Base-by-base conservation (phyloP, 2,888 invertebrate genomes). In the Sphaeridia pumilis region DNA sequence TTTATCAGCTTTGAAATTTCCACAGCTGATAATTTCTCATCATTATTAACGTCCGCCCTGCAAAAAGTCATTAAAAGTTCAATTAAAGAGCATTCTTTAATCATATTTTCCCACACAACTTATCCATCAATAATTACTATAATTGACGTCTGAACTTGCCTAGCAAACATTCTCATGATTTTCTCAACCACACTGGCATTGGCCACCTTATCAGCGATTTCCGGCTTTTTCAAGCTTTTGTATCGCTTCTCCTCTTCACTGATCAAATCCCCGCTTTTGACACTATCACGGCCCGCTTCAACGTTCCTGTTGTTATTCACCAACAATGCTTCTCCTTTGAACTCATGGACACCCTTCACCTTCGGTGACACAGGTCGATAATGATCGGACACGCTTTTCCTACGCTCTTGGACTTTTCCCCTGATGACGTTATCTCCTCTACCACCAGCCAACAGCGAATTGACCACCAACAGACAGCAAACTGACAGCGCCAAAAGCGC, bases 1-100 rank as follows among this genome's bases (percentile, higher is more conserved):
- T 81, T 76, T 27, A 84, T 83, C 75, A 81, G 82, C 59, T 74
- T 72, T 1, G 80, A 75, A 49, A 83, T 65, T 68, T 83, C 83
- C 59, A 75, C 76, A 21, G 78, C 75, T 58, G 76, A 77, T 43
- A 83, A 66, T 43, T 74, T 72, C 3, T 72, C 70, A 65, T 80
- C 78, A 36, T 71, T 71, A 66, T 81, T 75, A 14, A 69, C 70
- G 66, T 83, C 82, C 4, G 81, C 82, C 58, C 80, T 80, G 42
- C 57, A 47, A 20, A 38, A 31, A 31, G 31, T 20, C 10, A 12
- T 5, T 38, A 20, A n/a, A 17, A 14, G 5, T 17, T 38, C 7
- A 14, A 38, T 38, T 38, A 38, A 14, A 17, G 7, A 7, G 14
- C 31, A 31, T 31, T 31, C 7, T 7, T n/a, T n/a, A n/a, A n/a